Conservation (phyloP, 2,797 vertebrate species). For the Amniataba percoides region DNA sequence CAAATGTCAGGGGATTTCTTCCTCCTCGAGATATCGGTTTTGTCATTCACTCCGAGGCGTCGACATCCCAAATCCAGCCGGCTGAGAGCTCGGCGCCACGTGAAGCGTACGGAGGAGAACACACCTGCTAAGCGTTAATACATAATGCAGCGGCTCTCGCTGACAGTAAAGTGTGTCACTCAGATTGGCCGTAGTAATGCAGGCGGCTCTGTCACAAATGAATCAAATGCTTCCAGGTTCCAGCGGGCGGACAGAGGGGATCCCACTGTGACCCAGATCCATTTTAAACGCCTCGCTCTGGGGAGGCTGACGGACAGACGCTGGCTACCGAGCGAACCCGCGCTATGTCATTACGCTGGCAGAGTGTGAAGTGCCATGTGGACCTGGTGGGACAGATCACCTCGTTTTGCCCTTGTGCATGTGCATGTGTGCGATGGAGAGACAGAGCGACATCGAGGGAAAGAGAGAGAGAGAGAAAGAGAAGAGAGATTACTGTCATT, state of each 20-base stretch:
- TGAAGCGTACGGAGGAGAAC: background rate
- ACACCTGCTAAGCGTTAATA: constrained; percentile 48
- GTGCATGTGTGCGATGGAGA: constrained; percentile 17
- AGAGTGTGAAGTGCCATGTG: constrained; percentile 62
- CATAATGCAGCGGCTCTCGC: constrained; percentile 59
- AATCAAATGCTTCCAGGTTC: constrained; percentile 63
- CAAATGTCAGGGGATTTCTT: constrained; percentile 18
- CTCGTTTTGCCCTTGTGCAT: constrained; percentile 65
- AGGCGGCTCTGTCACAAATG: constrained; percentile 59
- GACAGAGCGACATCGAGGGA: background rate
- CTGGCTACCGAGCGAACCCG: constrained; percentile 41
- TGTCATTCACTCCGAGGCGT: constrained; percentile 1
- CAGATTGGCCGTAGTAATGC: constrained; percentile 43
- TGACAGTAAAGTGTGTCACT: constrained; percentile 47
- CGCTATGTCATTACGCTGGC: constrained; percentile 61
- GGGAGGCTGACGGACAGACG: constrained; percentile 70
- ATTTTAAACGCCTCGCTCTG: constrained; percentile 73
- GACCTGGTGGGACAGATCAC: constrained; percentile 60
- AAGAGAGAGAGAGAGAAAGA: background rate
- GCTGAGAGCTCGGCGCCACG: background rate
- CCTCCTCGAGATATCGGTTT: background rate
- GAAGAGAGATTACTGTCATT: background rate
- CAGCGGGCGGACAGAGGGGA: constrained; percentile 67
- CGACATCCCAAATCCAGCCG: constrained; percentile 10
- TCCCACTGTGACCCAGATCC: constrained; percentile 81